phyloP scores from a whole-genome alignment of 2,888 invertebrate species.

The Oeneis ivallda region DNA sequence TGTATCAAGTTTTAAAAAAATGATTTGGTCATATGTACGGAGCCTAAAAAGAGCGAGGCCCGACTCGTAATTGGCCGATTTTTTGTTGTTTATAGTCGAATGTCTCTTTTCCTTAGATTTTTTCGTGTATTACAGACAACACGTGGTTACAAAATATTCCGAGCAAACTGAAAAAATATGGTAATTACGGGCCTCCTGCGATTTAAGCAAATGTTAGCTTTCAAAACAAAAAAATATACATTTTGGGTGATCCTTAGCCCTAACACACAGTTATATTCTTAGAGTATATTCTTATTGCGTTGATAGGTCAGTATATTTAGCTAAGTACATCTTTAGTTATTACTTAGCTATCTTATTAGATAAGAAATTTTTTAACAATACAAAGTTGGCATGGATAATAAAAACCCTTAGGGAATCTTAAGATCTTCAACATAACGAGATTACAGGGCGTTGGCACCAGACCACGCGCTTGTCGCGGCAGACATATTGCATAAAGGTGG shows the following conservation, averaged over 20 bases:
- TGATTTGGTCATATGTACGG: too few species aligned
- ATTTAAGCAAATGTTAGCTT: slow-evolving; percentile 12
- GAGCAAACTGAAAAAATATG: slow-evolving; percentile 24
- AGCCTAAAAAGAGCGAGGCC: too few species aligned
- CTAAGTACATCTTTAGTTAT: too few species aligned
- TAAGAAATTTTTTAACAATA: background rate
- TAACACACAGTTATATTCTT: background rate
- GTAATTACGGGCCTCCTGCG: slow-evolving; percentile 19
- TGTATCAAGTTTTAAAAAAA: too few species aligned
- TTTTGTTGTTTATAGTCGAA: background rate
- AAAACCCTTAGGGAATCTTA: slow-evolving; percentile 26
- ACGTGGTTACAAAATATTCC: slow-evolving; percentile 15
- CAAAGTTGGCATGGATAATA: slow-evolving; percentile 12
- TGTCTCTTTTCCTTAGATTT: background rate
- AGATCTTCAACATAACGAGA: slow-evolving; percentile 36
- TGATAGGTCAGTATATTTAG: too few species aligned
- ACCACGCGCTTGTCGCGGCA: slow-evolving; percentile 41
- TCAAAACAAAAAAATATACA: background rate
- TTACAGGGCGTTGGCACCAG: slow-evolving; percentile 38
- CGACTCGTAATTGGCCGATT: too few species aligned
- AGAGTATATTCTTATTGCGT: background rate
- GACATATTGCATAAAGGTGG: slow-evolving; percentile 41
- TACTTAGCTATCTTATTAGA: too few species aligned
- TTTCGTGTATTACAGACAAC: slow-evolving; percentile 6
- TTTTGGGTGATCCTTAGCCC: background rate